Base-by-base conservation (phyloP, 2,888 invertebrate genomes). In the Eremobia ochroleuca region DNA sequence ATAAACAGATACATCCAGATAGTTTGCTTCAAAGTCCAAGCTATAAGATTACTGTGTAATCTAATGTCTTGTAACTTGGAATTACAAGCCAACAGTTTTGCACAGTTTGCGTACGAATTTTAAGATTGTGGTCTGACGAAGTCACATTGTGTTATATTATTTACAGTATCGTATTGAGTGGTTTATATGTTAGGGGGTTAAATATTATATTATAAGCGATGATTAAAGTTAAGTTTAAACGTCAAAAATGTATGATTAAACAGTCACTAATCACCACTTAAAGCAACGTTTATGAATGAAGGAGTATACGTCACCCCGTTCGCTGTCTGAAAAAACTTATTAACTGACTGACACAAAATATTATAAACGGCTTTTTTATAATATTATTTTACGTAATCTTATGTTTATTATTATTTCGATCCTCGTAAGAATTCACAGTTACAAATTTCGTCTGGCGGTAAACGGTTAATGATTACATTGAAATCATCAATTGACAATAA, bases 1-100 rank as follows among this genome's bases (percentile, higher is more conserved):
- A 80, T 86, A 83, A 88, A 86, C 87, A 88, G 83, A 86, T 73
- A 82, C 79, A 43, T 64, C 25, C 72, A 76, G 70, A 79, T 71
- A 67, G 77, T 68, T 73, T 73, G 65, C 71, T 73, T 46, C 43
- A 61, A 52, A 77, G 67, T 68, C 46, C 58, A 66, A 80, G 52
- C 72, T 76, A 34, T 55, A 71, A 75, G 77, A 74, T 72, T 70
- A 66, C 59, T 25, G 46, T 28, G 69, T 62, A 34, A 71, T 71
- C 75, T 61, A 55, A 66, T 65, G 55, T 67, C 21, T 70, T 49
- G 21, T 43, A 66, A 40, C 75, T 77, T 34, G 46, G 6, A 69
- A 37, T 49, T 77, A 40, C 25, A n/a, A 25, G 37, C 21, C 13
- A 31, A 62, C 8, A 61, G n/a, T 46, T 37, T 25, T 52, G 25